These are phyloP conservation scores for Drosophila melanica DNA, from an alignment of 1,140 invertebrate genomes.

Conservation along the genomic window DNA sequence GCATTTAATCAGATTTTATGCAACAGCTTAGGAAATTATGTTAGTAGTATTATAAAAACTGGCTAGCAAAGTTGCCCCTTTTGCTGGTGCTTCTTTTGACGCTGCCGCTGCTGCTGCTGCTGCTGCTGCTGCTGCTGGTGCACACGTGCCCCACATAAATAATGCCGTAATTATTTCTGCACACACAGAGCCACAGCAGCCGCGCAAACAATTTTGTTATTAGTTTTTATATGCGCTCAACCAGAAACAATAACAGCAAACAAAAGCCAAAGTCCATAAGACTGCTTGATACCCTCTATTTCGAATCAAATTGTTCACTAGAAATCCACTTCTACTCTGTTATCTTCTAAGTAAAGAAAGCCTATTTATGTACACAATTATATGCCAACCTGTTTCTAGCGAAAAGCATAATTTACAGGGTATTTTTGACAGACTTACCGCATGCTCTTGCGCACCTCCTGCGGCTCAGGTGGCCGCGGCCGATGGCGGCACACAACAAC, in stretches of 20 bases:
- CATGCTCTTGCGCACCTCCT: slow-evolving; percentile 84
- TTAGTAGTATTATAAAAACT: slow-evolving; percentile 26
- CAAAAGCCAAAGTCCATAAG: neutral
- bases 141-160: slow-evolving; percentile 75
- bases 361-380: too few species aligned
- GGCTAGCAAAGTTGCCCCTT: neutral
- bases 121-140: slow-evolving; percentile 16
- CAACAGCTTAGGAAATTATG: slow-evolving; percentile 57
- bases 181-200: slow-evolving; percentile 39
- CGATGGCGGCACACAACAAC: slow-evolving; percentile 83
- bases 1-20: slow-evolving; percentile 58
- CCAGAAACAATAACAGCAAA: slow-evolving; percentile 31
- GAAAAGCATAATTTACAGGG: neutral
- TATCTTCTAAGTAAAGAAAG: too few species aligned
- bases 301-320: neutral
- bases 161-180: slow-evolving; percentile 76
- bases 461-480: slow-evolving; percentile 83
- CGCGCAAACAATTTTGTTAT: slow-evolving; percentile 73
- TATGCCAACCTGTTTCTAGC: too few species aligned
- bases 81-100: slow-evolving; percentile 1
- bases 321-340: neutral
- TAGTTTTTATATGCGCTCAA: slow-evolving; percentile 56
- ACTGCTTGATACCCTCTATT: slow-evolving; percentile 4
- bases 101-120: neutral
- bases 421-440: slow-evolving; percentile 64